Conservation (phyloP, 2,113 vertebrate genomes). For the Meriones unguiculatus region DNA sequence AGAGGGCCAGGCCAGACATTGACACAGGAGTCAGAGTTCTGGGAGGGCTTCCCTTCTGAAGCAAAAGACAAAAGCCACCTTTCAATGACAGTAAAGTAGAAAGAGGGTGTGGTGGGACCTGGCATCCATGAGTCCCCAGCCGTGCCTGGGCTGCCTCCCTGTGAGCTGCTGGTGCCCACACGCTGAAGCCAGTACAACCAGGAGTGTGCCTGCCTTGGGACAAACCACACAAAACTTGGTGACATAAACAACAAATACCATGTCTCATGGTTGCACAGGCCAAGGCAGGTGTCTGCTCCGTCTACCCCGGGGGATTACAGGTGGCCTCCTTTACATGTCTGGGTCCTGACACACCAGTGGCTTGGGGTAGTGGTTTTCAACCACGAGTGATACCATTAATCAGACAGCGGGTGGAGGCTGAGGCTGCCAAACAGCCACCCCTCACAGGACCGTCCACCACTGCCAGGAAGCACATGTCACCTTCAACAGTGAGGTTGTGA, state of each 20-base stretch:
- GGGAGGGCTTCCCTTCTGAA: neutral
- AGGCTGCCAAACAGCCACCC: neutral
- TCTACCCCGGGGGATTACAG: neutral
- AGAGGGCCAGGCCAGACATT: neutral
- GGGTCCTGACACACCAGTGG: neutral
- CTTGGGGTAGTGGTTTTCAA: neutral
- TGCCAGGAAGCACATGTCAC: neutral
- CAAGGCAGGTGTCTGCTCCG: too few species aligned
- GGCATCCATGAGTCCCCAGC: neutral
- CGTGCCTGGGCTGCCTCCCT: neutral
- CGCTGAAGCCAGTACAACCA: neutral
- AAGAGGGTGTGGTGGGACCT: neutral
- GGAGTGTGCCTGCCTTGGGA: neutral
- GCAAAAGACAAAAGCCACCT: neutral
- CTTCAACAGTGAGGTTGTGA: neutral
- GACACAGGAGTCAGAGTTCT: neutral
- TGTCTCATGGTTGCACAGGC: neutral
- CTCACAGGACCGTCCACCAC: neutral
- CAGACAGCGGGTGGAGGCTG: neutral
- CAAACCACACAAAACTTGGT: neutral
- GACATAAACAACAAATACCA: neutral
- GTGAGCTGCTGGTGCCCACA: fast-evolving
- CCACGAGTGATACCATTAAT: fast-evolving
- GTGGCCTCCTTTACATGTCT: neutral
- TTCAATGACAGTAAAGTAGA: neutral